Evolutionary conservation across 23 tunicate genomes (phyloP).

Genomic region (Halocynthia roretzi): DNA sequence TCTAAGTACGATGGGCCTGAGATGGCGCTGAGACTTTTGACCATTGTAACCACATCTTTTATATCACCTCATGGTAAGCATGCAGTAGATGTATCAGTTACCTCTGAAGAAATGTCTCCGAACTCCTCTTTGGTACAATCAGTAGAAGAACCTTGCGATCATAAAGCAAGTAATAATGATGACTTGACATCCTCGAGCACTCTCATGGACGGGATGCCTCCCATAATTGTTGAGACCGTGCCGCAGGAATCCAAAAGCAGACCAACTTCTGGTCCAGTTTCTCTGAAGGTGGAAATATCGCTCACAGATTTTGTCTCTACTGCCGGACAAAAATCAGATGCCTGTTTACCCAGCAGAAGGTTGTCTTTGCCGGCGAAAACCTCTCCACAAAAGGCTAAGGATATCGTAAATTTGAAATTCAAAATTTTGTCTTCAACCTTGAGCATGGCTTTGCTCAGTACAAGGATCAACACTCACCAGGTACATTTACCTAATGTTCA

Average conservation of each 20-base stretch:
- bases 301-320: too few relatives aligned
- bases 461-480: constrained; percentile 14
- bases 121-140: constrained; percentile 20
- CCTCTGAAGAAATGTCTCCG: constrained; percentile 28
- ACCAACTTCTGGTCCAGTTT: too few relatives aligned
- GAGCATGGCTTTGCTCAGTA: constrained; percentile 41
- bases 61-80: constrained; percentile 21
- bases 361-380: background rate
- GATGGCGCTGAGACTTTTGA: constrained; percentile 38
- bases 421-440: constrained; percentile 50
- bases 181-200: background rate
- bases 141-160: background rate
- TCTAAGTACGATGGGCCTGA: constrained; percentile 50
- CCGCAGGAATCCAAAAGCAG: too few relatives aligned
- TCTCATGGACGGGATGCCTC: too few relatives aligned
- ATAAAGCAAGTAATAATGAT: constrained; percentile 14
- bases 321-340: background rate
- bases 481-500: background rate
- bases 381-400: constrained; percentile 3
- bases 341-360: too few relatives aligned
- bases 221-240: too few relatives aligned
- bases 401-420: constrained; percentile 37
- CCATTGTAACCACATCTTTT: constrained; percentile 31
- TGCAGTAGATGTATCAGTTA: constrained; percentile 20
- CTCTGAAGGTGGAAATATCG: too few relatives aligned